Conservation (phyloP, 2,888 invertebrate species). For the Myopa tessellatipennis region DNA sequence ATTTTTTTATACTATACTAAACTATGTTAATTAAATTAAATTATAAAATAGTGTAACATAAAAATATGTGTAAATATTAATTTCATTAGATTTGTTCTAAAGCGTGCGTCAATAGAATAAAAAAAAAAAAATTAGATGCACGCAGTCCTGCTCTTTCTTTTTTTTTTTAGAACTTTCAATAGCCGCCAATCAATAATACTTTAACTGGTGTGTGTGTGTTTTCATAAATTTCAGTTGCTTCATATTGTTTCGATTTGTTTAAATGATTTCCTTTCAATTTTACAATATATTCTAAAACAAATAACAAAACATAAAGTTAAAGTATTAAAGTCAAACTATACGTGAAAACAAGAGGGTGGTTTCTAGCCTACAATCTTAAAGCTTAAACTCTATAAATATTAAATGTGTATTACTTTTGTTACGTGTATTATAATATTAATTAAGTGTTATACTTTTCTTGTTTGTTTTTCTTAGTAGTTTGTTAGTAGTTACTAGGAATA, state of each 20-base stretch:
- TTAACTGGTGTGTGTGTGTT: neutral
- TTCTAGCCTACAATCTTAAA: slow-evolving; percentile 6
- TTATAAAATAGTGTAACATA: slow-evolving; percentile 8
- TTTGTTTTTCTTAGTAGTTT: neutral
- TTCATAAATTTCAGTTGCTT: slow-evolving; percentile 1
- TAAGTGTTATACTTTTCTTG: slow-evolving; percentile 1
- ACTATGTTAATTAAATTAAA: neutral
- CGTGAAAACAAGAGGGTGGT: slow-evolving; percentile 31
- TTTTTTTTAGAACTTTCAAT: too few species aligned
- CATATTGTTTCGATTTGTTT: slow-evolving; percentile 5
- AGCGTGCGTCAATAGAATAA: neutral
- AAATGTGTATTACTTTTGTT: neutral
- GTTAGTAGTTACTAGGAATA: slow-evolving; percentile 25
- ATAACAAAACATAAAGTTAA: slow-evolving; percentile 8
- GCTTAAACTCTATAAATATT: neutral
- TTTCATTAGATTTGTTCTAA: slow-evolving; percentile 32
- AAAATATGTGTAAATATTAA: slow-evolving; percentile 22
- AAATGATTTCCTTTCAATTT: neutral
- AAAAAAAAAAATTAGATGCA: neutral
- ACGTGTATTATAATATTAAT: neutral
- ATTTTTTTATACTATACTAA: neutral
- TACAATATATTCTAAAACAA: neutral
- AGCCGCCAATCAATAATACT: slow-evolving; percentile 1
- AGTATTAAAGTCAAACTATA: neutral
- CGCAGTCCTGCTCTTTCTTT: neutral